phyloP scores from a whole-genome alignment of 2,888 invertebrate genomes.

The Chymomyza procnemis region DNA sequence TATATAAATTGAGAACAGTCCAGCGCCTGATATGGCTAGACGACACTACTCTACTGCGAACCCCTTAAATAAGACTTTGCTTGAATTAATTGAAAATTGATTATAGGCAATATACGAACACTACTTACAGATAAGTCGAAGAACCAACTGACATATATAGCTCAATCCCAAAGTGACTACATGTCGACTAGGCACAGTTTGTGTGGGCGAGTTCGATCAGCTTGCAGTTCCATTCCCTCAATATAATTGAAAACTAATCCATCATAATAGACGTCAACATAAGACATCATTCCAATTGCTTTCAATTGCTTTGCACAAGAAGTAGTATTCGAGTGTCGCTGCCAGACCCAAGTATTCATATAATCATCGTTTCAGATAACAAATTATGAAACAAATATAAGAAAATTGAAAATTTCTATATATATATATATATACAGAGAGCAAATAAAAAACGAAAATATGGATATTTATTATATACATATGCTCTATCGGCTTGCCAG shows the following conservation, averaged over 20 bases:
- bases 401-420: background rate
- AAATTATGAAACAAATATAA: background rate
- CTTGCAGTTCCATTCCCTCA: background rate
- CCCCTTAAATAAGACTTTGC: background rate
- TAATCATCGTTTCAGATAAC: background rate
- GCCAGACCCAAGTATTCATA: background rate
- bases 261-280: slow-evolving; percentile 77
- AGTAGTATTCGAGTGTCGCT: background rate
- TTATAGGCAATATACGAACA: slow-evolving; percentile 60
- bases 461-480: slow-evolving; percentile 14
- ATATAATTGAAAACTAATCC: slow-evolving; percentile 77
- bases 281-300: background rate
- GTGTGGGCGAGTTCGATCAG: background rate
- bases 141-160: background rate
- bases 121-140: slow-evolving; percentile 45
- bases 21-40: background rate
- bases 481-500: background rate
- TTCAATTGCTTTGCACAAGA: background rate
- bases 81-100: slow-evolving; percentile 75
- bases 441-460: slow-evolving; percentile 10
- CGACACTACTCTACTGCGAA: background rate
- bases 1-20: background rate
- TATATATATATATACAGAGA: background rate
- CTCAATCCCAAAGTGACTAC: background rate
- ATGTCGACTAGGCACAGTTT: background rate